phyloP scores from a whole-genome alignment of 2,797 vertebrate genomes.

The Valencia hispanica region DNA sequence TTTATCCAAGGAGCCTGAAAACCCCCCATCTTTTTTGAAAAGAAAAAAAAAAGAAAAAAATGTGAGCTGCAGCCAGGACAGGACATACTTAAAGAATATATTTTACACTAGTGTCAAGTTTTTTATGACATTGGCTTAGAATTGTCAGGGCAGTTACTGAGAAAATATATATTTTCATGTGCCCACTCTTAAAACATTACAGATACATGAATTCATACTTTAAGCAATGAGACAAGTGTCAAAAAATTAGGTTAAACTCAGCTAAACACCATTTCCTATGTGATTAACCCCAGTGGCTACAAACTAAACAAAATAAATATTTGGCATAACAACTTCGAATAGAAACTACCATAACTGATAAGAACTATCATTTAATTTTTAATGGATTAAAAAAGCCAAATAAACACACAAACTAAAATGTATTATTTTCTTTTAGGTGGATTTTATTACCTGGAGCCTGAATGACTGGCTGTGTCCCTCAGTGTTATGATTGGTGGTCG shows the following conservation, averaged over 20 bases:
- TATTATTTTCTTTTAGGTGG: not conserved
- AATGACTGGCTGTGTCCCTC: not conserved
- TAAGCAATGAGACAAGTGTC: constrained; percentile 28
- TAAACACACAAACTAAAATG: not conserved
- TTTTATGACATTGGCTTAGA: not conserved
- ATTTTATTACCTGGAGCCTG: not conserved
- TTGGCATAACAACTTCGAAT: not conserved
- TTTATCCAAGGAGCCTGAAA: not conserved
- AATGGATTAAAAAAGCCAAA: not conserved
- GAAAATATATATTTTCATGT: not conserved
- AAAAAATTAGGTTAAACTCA: constrained; percentile 33
- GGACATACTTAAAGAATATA: not conserved
- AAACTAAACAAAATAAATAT: not conserved
- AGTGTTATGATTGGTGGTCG: not conserved
- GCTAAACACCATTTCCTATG: constrained; percentile 14
- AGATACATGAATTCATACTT: constrained; percentile 27
- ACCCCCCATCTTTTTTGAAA: not conserved
- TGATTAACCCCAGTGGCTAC: constrained; percentile 31
- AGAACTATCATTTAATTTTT: not conserved
- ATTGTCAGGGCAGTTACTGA: not conserved
- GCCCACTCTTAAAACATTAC: constrained; percentile 19
- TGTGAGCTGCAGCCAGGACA: no score
- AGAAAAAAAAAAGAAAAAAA: no score
- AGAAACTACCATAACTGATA: constrained; percentile 4
- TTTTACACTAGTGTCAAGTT: not conserved